Conservation (phyloP, 2,888 invertebrate genomes). For the Willowsia nigromaculata region DNA sequence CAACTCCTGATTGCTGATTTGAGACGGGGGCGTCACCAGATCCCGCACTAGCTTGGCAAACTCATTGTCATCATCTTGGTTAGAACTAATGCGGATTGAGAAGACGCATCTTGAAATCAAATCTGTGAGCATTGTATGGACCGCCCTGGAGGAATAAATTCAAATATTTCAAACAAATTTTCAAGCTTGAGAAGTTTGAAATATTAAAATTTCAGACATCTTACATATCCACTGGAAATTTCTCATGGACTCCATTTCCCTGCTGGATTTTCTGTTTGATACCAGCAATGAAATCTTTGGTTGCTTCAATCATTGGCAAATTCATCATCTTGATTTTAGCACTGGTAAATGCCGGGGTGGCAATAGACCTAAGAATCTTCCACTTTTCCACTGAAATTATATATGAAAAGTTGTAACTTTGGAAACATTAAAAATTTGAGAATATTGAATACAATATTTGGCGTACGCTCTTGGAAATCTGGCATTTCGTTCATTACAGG, state of each 20-base stretch:
- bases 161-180: too few relatives aligned
- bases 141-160: background rate
- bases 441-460: background rate
- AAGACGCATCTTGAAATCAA: slow-evolving; percentile 60
- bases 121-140: slow-evolving; percentile 72
- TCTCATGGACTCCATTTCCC: slow-evolving; percentile 36
- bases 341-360: slow-evolving; percentile 63
- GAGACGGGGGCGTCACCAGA: background rate
- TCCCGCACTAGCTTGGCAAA: slow-evolving; percentile 62
- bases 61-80: slow-evolving; percentile 24
- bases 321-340: slow-evolving; percentile 72
- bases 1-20: background rate
- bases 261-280: slow-evolving; percentile 33
- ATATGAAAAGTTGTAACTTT: too few relatives aligned
- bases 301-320: slow-evolving; percentile 53
- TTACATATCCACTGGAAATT: slow-evolving; percentile 61
- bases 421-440: background rate
- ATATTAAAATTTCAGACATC: background rate
- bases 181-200: background rate
- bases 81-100: slow-evolving; percentile 59
- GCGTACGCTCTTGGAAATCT: slow-evolving; percentile 66
- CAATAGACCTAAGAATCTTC: slow-evolving; percentile 58
- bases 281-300: slow-evolving; percentile 25
- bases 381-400: slow-evolving; percentile 72
- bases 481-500: slow-evolving; percentile 72